phyloP scores from a whole-genome alignment of 2,113 vertebrate genomes.

The Pluvianellus socialis region DNA sequence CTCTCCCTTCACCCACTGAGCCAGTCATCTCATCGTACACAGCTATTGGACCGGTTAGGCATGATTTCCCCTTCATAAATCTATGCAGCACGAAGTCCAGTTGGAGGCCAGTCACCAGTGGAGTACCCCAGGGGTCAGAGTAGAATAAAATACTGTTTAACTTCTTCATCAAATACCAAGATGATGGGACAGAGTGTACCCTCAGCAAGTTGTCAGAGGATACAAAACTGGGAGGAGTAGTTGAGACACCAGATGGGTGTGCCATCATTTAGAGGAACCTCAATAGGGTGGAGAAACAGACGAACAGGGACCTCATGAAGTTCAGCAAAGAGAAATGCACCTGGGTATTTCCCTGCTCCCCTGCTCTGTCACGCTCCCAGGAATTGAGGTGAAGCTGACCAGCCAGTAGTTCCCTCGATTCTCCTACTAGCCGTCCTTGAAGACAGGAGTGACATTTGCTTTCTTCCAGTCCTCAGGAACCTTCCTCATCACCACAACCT shows the following conservation, averaged over 20 bases:
- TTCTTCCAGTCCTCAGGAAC: neutral
- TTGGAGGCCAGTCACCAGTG: neutral
- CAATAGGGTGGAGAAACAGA: neutral
- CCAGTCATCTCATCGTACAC: neutral
- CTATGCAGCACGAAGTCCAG: neutral
- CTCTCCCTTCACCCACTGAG: neutral
- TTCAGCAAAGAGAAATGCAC: neutral
- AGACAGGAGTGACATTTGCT: neutral
- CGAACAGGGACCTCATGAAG: neutral
- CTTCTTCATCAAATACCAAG: neutral
- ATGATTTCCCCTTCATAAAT: neutral
- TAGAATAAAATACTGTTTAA: neutral
- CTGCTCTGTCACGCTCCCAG: neutral
- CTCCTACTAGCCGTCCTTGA: neutral
- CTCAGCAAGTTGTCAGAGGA: neutral
- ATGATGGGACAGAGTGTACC: neutral
- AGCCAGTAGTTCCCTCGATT: neutral
- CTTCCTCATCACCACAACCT: neutral
- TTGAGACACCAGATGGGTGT: neutral
- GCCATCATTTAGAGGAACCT: neutral
- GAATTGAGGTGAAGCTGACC: neutral
- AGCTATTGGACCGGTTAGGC: neutral
- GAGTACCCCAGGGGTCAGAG: neutral
- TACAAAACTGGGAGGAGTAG: neutral
- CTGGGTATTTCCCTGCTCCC: neutral